These are phyloP conservation scores for Phasia obesa DNA, from an alignment of 2,888 invertebrate species.

Conservation along the genomic window DNA sequence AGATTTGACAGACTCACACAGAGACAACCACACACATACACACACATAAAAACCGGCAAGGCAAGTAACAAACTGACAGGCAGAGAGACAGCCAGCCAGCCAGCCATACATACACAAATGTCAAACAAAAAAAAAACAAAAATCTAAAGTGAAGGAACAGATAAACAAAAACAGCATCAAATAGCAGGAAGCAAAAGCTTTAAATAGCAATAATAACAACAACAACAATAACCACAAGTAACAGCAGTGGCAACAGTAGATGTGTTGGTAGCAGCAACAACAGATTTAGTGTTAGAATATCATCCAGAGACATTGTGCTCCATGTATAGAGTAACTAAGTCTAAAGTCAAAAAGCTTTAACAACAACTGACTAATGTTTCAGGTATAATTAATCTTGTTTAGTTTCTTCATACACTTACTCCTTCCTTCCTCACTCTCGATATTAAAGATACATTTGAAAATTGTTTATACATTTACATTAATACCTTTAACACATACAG, in stretches of 20 bases:
- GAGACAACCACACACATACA: conserved; percentile 6
- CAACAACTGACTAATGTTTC: conserved; percentile 71
- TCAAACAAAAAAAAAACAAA: conserved; percentile 38
- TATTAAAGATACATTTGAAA: neutral
- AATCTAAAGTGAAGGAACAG: conserved; percentile 37
- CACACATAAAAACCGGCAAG: neutral
- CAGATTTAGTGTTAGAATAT: conserved; percentile 71
- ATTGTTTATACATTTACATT: neutral
- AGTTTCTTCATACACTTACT: conserved; percentile 66
- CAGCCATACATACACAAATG: conserved; percentile 30
- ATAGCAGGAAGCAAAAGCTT: conserved; percentile 27
- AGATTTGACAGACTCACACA: conserved; percentile 49
- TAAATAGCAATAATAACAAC: conserved; percentile 1
- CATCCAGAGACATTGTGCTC: conserved; percentile 67
- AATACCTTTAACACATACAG: neutral
- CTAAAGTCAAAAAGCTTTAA: conserved; percentile 72
- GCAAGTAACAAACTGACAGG: conserved; percentile 10
- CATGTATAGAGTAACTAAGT: conserved; percentile 31
- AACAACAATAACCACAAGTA: neutral
- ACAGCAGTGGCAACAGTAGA: conserved; percentile 18
- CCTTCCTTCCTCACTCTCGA: neutral
- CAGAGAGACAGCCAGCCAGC: conserved; percentile 4
- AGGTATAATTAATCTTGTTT: conserved; percentile 82
- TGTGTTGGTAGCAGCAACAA: neutral
- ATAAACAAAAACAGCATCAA: conserved; percentile 69